A percentile compares a stretch with the other conserved stretches of the same genome.
phyloP scores from a whole-genome alignment of 2,888 invertebrate genomes.

The Nymphalis urticae region DNA sequence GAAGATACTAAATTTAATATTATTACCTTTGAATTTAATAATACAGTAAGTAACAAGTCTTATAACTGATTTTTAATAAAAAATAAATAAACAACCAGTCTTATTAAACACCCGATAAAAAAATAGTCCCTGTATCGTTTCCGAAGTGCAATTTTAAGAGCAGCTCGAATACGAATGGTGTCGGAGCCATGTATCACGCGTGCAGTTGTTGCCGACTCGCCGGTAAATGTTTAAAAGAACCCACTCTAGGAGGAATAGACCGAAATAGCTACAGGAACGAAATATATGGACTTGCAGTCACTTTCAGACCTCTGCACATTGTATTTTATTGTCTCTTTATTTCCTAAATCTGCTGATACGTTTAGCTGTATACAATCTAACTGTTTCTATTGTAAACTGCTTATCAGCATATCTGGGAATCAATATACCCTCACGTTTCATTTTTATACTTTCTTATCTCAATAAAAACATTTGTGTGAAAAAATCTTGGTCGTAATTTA shows the following conservation, averaged over 20 bases:
- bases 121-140: neutral
- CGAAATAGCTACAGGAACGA: neutral
- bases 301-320: neutral
- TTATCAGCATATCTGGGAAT: neutral
- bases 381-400: too few species aligned
- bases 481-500: too few species aligned
- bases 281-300: constrained; percentile 10
- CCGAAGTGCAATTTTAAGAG: neutral
- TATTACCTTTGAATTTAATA: too few species aligned
- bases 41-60: too few species aligned
- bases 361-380: too few species aligned
- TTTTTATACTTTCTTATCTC: too few species aligned
- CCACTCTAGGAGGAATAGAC: neutral
- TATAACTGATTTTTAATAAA: too few species aligned
- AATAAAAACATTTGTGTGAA: too few species aligned
- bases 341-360: too few species aligned
- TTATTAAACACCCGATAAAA: neutral
- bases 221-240: constrained; percentile 9
- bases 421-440: too few species aligned
- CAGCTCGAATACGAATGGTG: neutral
- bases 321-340: constrained; percentile 4
- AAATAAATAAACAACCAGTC: neutral
- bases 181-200: constrained; percentile 7
- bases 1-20: too few species aligned
- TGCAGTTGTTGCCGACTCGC: constrained; percentile 11